Base-by-base conservation (phyloP, 2,888 invertebrate genomes). In the Linnaemya tessellans region DNA sequence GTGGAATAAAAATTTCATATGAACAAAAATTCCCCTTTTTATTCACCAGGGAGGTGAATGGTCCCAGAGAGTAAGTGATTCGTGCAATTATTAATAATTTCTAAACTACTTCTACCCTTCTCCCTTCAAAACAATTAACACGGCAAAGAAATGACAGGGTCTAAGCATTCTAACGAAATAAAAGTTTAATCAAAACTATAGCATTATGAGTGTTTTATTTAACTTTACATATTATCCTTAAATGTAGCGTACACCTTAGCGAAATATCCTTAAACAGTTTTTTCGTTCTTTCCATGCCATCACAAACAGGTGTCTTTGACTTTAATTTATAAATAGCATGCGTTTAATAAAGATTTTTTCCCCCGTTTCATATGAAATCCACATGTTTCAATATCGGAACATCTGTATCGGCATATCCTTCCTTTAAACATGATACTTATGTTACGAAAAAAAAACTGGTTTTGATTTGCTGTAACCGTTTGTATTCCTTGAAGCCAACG, bases 371-470 rank as follows among this genome's bases (percentile, higher is more conserved):
- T 38, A 51, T 4, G 3, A 20, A 67, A 49, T 56, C 56, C 82
- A 83, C 25, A 58, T 83, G 83, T 79, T 67, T 68, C 22, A 54
- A 25, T 58, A 71, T 38, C 15, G 22, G 8, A 80, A 80, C 84
- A 80, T 84, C 84, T 84, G 84, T 75, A 71, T 58, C 73, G 75
- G 67, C 71, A 67, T 80, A 80, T 77, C 71, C 84, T 80, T 80
- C 65, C 71, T 80, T 65, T 80, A 15, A 73, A 80, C 62, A 64
- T 58, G 77, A 77, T 64, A 77, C 30, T 18, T 9, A 13, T 1
- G n/a, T 13, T 51, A 10, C 20, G 38, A n/a, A 62, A 15, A 8
- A 10, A 64, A 9, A 78, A 84, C 83, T 49, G 74, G 79, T 79
- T 84, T 79, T 74, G 79, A 73, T 73, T 78, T 68, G 46, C 0